Conservation (phyloP, 2,888 invertebrate genomes). For the Phanerotoma sp. region DNA sequence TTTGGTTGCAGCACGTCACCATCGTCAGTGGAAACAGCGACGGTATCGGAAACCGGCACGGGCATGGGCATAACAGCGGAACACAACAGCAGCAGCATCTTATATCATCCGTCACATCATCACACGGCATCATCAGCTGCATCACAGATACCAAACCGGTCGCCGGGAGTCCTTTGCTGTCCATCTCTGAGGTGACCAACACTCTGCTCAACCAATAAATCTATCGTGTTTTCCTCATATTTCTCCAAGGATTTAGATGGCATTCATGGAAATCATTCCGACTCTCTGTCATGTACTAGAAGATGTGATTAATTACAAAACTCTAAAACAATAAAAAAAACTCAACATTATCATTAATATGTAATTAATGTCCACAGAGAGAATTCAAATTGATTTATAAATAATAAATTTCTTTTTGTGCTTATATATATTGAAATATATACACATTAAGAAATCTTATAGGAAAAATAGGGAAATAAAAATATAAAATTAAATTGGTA, state of each 20-base stretch:
- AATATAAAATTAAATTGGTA: background rate
- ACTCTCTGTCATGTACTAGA: background rate
- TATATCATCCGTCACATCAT: constrained; percentile 56
- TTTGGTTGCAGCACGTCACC: constrained; percentile 57
- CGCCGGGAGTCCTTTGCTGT: constrained; percentile 70
- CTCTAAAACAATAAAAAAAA: no score
- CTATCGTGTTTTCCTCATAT: constrained; percentile 36
- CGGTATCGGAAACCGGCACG: constrained; percentile 41
- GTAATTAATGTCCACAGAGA: no score
- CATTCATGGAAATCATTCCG: background rate
- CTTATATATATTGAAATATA: background rate
- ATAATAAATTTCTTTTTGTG: background rate
- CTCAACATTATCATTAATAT: no score
- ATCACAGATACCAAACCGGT: constrained; percentile 59
- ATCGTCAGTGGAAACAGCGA: constrained; percentile 51
- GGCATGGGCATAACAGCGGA: constrained; percentile 41
- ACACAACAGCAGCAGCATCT: constrained; percentile 46
- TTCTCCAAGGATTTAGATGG: background rate
- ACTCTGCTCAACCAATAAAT: constrained; percentile 68
- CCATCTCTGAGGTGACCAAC: constrained; percentile 79
- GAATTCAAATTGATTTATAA: no score
- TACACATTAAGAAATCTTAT: background rate
- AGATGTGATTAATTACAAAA: background rate
- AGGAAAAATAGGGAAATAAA: background rate
- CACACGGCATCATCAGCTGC: constrained; percentile 52